phyloP scores from a whole-genome alignment of 2,797 vertebrate species.

The Esox masquinongy region DNA sequence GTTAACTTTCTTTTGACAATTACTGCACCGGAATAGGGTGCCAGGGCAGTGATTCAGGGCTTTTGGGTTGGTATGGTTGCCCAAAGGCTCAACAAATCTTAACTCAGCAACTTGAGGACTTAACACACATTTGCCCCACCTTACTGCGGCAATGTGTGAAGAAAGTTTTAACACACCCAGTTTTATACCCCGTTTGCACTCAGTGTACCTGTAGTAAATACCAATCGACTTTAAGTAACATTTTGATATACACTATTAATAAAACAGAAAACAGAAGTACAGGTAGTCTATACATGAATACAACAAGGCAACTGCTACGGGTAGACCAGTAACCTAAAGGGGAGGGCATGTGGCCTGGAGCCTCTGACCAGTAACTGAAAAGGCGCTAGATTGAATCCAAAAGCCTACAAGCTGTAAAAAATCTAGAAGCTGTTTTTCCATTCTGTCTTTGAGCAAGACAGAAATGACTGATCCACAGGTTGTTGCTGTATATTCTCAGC shows the following conservation, averaged over 20 bases:
- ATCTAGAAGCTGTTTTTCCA: no score
- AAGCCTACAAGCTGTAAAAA: no score
- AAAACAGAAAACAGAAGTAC: neutral
- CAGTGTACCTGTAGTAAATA: neutral
- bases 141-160: neutral
- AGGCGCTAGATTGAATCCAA: no score
- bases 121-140: constrained; percentile 1
- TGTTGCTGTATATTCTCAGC: no score
- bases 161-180: neutral
- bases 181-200: neutral
- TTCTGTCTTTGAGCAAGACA: no score
- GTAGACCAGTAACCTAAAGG: neutral
- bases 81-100: neutral
- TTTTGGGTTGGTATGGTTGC: neutral
- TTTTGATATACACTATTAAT: neutral
- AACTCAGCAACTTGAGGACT: neutral
- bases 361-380: neutral
- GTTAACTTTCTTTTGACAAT: neutral
- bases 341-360: no score
- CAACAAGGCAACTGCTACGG: neutral
- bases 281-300: neutral
- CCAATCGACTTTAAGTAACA: neutral
- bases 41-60: neutral
- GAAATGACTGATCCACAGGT: no score
- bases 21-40: neutral